Conservation (phyloP, 2,888 invertebrate species). For the Apocheima hispidaria region DNA sequence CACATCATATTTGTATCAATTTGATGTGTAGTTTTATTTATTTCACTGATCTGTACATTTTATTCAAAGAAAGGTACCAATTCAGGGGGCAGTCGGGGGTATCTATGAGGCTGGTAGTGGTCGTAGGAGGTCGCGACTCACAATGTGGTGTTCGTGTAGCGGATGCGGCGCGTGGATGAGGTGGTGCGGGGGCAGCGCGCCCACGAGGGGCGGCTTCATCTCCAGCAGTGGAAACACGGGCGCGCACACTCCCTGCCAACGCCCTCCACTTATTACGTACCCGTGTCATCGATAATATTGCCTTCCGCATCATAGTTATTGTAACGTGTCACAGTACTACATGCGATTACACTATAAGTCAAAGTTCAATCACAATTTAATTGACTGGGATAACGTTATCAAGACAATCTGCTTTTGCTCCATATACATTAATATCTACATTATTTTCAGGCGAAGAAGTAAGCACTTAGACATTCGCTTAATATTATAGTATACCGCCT, state of each 20-base stretch:
- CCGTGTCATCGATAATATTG: constrained; percentile 15
- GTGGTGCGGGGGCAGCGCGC: constrained; percentile 83
- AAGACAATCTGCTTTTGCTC: no score
- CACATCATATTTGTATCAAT: no score
- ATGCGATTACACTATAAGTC: not conserved
- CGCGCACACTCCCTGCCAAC: constrained; percentile 80
- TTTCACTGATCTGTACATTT: not conserved
- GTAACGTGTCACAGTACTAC: not conserved
- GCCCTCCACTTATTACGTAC: constrained; percentile 43
- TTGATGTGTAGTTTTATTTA: not conserved
- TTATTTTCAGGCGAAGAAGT: no score
- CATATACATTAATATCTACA: no score
- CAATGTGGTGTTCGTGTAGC: constrained; percentile 89
- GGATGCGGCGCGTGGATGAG: constrained; percentile 77
- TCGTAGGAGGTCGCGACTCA: constrained; percentile 72
- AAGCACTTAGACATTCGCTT: no score
- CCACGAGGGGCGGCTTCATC: constrained; percentile 82
- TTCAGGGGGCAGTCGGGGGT: constrained; percentile 17
- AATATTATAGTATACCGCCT: no score
- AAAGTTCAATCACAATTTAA: not conserved
- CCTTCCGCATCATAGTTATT: constrained; percentile 15
- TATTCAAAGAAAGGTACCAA: constrained; percentile 19
- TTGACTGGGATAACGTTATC: no score
- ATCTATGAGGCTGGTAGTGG: constrained; percentile 48
- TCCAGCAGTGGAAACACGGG: constrained; percentile 86